These are phyloP conservation scores for Mungos mungo DNA, from an alignment of 2,113 vertebrate species.

Conservation along the genomic window DNA sequence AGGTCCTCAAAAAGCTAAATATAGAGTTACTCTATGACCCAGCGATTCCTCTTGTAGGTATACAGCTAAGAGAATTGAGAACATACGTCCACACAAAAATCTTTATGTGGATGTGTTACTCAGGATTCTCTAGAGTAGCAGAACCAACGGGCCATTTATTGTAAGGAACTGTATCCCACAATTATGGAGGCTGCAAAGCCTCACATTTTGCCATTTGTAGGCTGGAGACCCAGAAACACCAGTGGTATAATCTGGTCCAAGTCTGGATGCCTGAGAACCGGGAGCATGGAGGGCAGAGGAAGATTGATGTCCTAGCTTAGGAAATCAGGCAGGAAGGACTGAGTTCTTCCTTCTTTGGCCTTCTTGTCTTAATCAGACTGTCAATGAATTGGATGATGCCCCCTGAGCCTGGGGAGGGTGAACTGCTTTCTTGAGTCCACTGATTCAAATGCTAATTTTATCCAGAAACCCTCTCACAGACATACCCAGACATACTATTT, in stretches of 20 bases:
- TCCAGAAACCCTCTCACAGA: neutral
- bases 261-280: neutral
- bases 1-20: neutral
- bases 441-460: neutral
- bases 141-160: neutral
- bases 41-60: neutral
- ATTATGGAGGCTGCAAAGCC: neutral
- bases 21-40: neutral
- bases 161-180: neutral
- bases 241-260: neutral
- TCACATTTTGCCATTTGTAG: neutral
- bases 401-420: neutral
- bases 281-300: neutral
- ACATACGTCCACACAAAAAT: neutral
- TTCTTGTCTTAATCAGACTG: neutral
- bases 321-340: neutral
- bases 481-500: neutral
- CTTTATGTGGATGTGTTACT: neutral
- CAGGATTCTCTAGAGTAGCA: neutral
- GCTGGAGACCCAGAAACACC: neutral
- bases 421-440: neutral
- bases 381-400: neutral
- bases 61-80: neutral
- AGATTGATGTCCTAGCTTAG: neutral
- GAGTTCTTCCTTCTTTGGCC: neutral